Evolutionary conservation across 2,888 invertebrate genomes (phyloP).

Genomic region (Erannis defoliaria): DNA sequence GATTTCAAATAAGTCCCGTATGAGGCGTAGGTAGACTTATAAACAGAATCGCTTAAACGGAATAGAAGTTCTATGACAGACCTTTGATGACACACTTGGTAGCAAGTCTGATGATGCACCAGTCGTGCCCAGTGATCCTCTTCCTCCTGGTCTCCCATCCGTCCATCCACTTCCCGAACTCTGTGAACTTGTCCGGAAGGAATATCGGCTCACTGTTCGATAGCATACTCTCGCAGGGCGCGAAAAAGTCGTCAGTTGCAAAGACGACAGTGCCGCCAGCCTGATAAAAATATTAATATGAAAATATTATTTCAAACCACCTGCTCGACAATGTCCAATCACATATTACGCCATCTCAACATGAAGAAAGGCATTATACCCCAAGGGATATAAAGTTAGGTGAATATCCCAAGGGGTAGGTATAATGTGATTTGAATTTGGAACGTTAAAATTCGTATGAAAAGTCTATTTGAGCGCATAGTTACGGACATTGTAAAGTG

Average conservation of each 20-base stretch:
- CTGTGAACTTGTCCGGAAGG: conserved; percentile 86
- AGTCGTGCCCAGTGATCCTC: conserved; percentile 87
- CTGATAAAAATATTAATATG: conserved; percentile 61
- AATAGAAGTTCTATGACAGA: conserved; percentile 34
- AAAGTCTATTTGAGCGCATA: too few relatives aligned
- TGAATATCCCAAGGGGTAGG: too few relatives aligned
- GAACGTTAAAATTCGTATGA: too few relatives aligned
- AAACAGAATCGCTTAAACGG: too few relatives aligned
- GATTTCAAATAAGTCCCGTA: too few relatives aligned
- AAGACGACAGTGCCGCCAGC: conserved; percentile 87
- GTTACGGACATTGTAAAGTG: too few relatives aligned
- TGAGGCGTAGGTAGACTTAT: too few relatives aligned
- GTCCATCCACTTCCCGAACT: conserved; percentile 90
- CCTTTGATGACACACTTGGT: conserved; percentile 85
- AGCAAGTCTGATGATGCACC: conserved; percentile 87
- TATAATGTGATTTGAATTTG: too few relatives aligned
- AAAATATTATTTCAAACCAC: not conserved
- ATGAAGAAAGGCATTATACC: too few relatives aligned
- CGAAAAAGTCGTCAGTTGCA: conserved; percentile 89
- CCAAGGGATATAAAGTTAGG: too few relatives aligned
- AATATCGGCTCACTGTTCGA: conserved; percentile 84
- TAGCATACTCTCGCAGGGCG: conserved; percentile 87
- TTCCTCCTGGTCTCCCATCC: conserved; percentile 89
- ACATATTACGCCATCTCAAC: too few relatives aligned
- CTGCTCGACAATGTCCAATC: too few relatives aligned